Conservation (phyloP, 2,797 vertebrate genomes). For the Sylvilagus floridanus region DNA sequence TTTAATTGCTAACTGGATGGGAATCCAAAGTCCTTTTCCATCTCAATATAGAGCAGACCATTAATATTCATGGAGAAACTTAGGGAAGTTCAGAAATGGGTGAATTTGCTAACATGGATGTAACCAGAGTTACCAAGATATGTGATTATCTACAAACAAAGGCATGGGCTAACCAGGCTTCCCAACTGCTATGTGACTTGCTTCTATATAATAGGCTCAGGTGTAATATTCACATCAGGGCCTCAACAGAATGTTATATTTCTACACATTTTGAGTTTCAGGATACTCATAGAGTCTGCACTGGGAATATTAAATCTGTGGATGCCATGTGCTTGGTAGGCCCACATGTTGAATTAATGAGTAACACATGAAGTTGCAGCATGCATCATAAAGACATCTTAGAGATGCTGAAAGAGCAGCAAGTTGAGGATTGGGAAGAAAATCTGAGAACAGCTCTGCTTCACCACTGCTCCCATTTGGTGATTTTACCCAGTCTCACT, state of each 20-base stretch:
- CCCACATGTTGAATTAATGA: not conserved
- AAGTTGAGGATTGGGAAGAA: not conserved
- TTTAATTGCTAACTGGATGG: not conserved
- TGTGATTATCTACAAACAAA: not conserved
- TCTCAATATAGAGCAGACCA: not conserved
- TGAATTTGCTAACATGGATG: too few relatives aligned
- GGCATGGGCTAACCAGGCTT: accelerated
- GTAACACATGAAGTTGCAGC: not conserved
- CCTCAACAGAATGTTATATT: not conserved
- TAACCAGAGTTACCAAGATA: not conserved
- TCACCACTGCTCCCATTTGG: not conserved
- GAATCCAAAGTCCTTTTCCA: not conserved
- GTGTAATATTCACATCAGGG: too few relatives aligned
- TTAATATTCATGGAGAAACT: not conserved
- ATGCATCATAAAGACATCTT: too few relatives aligned
- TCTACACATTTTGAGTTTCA: too few relatives aligned
- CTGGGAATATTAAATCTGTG: accelerated
- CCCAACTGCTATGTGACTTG: not conserved
- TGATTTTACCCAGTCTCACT: accelerated
- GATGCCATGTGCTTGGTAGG: not conserved
- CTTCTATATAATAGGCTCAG: not conserved
- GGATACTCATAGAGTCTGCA: not conserved
- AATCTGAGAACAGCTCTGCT: not conserved
- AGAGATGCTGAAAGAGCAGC: not conserved
- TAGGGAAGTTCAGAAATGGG: not conserved